Base-by-base conservation (phyloP, 2,797 vertebrate species). In the Bryconaethiops microstoma region DNA sequence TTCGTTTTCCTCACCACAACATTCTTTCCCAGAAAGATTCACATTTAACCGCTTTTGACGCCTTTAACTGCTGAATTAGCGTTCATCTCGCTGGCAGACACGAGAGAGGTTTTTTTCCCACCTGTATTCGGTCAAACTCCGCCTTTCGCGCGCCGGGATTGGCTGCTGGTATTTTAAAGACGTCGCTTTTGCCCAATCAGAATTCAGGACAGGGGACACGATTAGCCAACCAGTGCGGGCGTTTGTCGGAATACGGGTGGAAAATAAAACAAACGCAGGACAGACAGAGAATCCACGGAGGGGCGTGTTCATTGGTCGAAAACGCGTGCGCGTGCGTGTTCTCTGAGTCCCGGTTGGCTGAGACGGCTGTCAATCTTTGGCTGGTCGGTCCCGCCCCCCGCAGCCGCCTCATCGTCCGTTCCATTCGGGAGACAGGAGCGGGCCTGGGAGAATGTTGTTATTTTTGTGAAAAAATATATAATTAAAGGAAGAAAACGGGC, bases 341-440 rank as follows among this genome's bases (percentile, higher is more conserved):
- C 84, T 89, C 80, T 65, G 68, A 57, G 13, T 8, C 77, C 57
- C 70, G 64, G 93, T 94, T 94, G 92, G 93, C 65, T 35, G 68
- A 75, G 19, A 23, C 6, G 0, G 13, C 0, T 89, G 93, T 91
- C 93, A 86, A 85, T 95, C 90, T 90, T 83, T 77, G 54, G 59
- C 77, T 16, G 19, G 59, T 2, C 14, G 9, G 63, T 1, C 63
- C 63, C 63, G 71, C 87, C 86, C 48, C 42, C 55, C 77, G 85
- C 87, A 86, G 79, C 67, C 67, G 67, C 67, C 67, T 69, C 94
- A 91, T 92, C 92, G 90, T 93, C 92, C 89, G 92, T 83, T 91
- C 90, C 91, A 88, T 90, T 92, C 90, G 65, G 86, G 92, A 90
- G 92, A 91, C 91, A 87, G 92, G 89, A 90, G 89, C 92, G 91